Conservation (phyloP, 2,113 vertebrate species). For the pig (Sus scrofa) region DNA sequence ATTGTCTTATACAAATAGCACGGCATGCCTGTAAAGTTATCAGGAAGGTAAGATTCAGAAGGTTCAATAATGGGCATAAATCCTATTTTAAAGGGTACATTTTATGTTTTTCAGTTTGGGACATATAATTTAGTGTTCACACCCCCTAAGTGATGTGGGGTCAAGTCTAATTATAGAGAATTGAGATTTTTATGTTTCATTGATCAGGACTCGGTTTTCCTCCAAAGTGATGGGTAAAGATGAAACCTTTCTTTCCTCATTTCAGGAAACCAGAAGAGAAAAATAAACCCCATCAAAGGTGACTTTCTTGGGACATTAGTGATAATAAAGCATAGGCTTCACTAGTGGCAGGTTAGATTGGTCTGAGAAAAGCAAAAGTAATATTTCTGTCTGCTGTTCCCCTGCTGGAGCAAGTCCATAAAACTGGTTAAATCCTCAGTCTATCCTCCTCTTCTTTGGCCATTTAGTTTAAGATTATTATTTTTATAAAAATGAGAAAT, state of each 20-base stretch:
- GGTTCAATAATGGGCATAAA: not conserved
- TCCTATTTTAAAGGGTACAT: not conserved
- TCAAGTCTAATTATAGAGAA: not conserved
- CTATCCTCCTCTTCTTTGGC: not conserved
- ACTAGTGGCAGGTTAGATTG: not conserved
- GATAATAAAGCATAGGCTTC: not conserved
- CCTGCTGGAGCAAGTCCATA: not conserved
- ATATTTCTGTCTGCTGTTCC: not conserved
- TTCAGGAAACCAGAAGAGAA: not conserved
- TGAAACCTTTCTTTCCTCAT: not conserved
- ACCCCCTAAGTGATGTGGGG: not conserved
- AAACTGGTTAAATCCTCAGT: constrained; percentile 30
- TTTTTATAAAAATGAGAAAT: constrained; percentile 69
- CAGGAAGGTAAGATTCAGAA: not conserved
- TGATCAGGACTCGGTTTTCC: constrained; percentile 28
- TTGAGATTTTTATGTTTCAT: constrained; percentile 23
- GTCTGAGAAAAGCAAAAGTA: constrained; percentile 14
- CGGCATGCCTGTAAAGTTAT: not conserved
- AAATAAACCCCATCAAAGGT: not conserved
- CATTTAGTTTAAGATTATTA: constrained; percentile 47
- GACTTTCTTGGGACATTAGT: not conserved
- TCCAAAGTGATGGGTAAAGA: not conserved
- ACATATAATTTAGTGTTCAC: not conserved
- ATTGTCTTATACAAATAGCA: not conserved
- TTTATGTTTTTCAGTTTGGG: not conserved